Evolutionary conservation across 2,113 vertebrate species (phyloP).

Genomic region (Damaliscus lunatus): DNA sequence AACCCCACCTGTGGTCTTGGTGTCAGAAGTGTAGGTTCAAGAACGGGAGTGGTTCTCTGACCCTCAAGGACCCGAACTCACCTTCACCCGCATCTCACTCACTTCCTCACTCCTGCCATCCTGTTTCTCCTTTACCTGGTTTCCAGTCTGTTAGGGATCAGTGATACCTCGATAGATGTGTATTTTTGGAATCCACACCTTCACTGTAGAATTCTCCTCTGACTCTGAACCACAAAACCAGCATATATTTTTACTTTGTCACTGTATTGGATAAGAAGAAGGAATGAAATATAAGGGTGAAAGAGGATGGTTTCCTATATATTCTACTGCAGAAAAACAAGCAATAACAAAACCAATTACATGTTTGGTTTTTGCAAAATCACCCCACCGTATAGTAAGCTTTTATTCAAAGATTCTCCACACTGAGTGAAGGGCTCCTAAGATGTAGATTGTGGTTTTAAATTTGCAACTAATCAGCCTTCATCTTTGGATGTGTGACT

Average conservation of each 20-base stretch:
- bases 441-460: not conserved
- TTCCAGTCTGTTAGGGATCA: not conserved
- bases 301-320: not conserved
- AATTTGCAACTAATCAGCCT: not conserved
- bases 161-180: not conserved
- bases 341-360: fast-evolving
- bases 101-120: fast-evolving
- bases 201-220: not conserved
- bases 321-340: not conserved
- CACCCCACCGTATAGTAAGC: fast-evolving
- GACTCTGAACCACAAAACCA: not conserved
- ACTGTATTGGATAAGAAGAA: not conserved
- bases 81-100: fast-evolving
- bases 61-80: not conserved
- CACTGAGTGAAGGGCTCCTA: not conserved
- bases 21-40: not conserved
- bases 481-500: not conserved
- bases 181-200: fast-evolving
- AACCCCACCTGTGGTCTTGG: fast-evolving
- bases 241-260: not conserved
- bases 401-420: not conserved
- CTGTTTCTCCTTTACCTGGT: not conserved
- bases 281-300: not conserved
- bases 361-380: not conserved
- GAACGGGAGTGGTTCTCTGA: not conserved